Percentiles rank a stretch among this genome's conserved stretches.
Conservation (phyloP, 2,797 vertebrate species). For the Columba guinea region DNA sequence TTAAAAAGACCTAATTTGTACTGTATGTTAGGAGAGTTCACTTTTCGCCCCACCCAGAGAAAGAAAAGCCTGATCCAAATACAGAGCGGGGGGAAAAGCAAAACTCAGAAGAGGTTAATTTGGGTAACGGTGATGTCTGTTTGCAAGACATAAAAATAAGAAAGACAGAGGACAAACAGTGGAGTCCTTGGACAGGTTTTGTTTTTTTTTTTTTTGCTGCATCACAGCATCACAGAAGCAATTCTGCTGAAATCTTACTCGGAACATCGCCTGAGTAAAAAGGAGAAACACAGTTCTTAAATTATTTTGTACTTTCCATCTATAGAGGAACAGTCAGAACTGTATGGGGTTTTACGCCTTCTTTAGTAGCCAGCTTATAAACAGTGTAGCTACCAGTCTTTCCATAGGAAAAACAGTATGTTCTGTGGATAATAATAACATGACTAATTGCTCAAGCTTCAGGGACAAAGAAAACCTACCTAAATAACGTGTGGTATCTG, state of each 20-base stretch:
- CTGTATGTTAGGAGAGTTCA: slow-evolving; percentile 50
- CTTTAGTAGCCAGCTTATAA: slow-evolving; percentile 54
- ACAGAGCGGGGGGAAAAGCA: neutral
- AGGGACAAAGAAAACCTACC: neutral
- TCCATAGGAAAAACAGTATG: slow-evolving; percentile 59
- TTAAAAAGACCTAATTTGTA: slow-evolving; percentile 64
- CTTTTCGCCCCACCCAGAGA: slow-evolving; percentile 29
- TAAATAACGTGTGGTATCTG: neutral
- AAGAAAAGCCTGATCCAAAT: slow-evolving; percentile 2
- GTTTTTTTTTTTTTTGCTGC: neutral
- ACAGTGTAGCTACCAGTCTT: slow-evolving; percentile 53
- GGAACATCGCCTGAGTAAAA: slow-evolving; percentile 67
- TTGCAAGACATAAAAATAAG: neutral
- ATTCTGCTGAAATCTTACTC: slow-evolving; percentile 68
- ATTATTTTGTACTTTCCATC: slow-evolving; percentile 72
- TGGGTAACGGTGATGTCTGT: neutral
- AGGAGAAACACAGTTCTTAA: slow-evolving; percentile 70
- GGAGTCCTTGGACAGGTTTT: neutral
- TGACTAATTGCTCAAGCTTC: neutral
- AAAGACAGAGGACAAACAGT: neutral
- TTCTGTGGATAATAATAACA: slow-evolving; percentile 39
- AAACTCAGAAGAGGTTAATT: slow-evolving; percentile 44
- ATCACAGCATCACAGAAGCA: slow-evolving; percentile 20
- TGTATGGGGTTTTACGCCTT: slow-evolving; percentile 67
- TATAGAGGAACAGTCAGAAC: slow-evolving; percentile 70